Conservation (phyloP, 2,888 invertebrate species). For the Pseudococcus jackbeardsleyi region DNA sequence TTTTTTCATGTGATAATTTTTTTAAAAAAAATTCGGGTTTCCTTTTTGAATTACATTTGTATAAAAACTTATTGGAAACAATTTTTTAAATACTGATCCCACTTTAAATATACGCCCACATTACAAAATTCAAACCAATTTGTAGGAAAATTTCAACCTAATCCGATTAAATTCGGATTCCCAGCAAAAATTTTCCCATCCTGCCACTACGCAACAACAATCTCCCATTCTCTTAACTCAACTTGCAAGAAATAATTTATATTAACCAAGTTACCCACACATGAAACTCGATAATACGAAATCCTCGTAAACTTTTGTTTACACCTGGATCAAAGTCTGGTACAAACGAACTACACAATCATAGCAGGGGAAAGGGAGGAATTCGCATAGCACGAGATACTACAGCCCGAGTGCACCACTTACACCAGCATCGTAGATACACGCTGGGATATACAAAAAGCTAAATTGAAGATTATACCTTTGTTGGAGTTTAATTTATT, state of each 20-base stretch:
- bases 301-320: neutral
- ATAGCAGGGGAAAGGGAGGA: neutral
- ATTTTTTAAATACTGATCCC: too few species aligned
- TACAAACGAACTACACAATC: neutral
- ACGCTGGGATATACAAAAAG: neutral
- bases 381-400: neutral
- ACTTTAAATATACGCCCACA: too few species aligned
- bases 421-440: neutral
- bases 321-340: neutral
- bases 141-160: too few species aligned
- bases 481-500: slow-evolving; percentile 37
- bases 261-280: slow-evolving; percentile 2
- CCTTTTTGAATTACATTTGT: too few species aligned
- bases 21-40: too few species aligned
- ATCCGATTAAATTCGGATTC: too few species aligned
- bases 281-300: neutral
- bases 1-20: too few species aligned
- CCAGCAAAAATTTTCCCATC: neutral
- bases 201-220: neutral
- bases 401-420: neutral
- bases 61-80: too few species aligned
- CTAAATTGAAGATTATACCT: slow-evolving; percentile 44
- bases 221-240: neutral
- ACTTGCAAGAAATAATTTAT: neutral
- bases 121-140: too few species aligned